Base-by-base conservation (phyloP, 1,140 invertebrate species). In the Calephelis nemesis region DNA sequence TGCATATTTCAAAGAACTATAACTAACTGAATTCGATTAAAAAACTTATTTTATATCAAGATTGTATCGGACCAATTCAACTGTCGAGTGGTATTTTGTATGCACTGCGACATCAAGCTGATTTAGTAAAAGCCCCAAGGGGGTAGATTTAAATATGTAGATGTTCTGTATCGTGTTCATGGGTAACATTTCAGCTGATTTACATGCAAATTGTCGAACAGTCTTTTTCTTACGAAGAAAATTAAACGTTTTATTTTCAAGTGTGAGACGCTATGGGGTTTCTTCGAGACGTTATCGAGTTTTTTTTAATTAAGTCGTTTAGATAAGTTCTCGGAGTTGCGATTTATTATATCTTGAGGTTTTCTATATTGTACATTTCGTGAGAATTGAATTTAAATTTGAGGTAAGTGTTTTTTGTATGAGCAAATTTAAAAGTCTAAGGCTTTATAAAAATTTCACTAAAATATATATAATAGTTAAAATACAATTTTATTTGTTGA, bases 121-220 rank as follows among this genome's bases (percentile, higher is more conserved):
- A 74, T 77, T 71, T 70, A 73, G 40, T 62, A 54, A 75, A 73
- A 54, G 58, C 67, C 71, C 68, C 58, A 47, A 67, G 69, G 52
- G 63, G 62, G 69, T 49, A 63, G 63, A 12, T 73, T 70, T 70
- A 63, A 75, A 71, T 71, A 72, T 77, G 67, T 70, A 65, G 70
- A 71, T 62, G 72, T 63, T 74, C 68, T 64, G 65, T 69, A 63
- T 69, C 71, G 45, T 49, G 49, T 65, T 71, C 72, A 7, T 47
- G 52, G 65, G 70, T 62, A 68, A 70, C 63, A 65, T 71, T 75
- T 60, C 67, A 70, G 49, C 60, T 73, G 66, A 76, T 78, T 76
- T 75, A 45, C 70, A 78, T 78, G 76, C 69, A 78, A 78, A 78
- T 78, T 76, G 72, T 69, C 69, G 13, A 58, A 47, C 69, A 64